Evolutionary conservation across 2,888 invertebrate species (phyloP).

Genomic region (Sinelater perroti): DNA sequence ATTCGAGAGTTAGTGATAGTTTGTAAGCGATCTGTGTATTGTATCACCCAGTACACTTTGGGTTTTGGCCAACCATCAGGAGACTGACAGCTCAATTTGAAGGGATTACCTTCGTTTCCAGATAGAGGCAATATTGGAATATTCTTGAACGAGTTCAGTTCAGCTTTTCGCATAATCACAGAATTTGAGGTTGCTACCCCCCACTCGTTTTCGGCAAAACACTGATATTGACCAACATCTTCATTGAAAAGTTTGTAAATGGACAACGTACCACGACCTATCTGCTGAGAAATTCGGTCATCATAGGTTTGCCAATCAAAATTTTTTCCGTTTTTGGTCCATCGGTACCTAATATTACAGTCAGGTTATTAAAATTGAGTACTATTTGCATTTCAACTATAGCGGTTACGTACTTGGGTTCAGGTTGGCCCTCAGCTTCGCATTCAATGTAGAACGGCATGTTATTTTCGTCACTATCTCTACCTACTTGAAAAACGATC

Average conservation of each 20-base stretch:
- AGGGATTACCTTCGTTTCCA: conserved; percentile 88
- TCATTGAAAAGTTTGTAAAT: conserved; percentile 88
- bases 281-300: conserved; percentile 92
- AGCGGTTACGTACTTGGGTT: conserved; percentile 85
- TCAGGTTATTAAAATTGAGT: background rate
- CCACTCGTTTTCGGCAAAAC: conserved; percentile 93
- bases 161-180: conserved; percentile 93
- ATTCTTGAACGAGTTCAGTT: conserved; percentile 86
- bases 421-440: conserved; percentile 94
- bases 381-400: too few species aligned
- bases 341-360: conserved; percentile 67
- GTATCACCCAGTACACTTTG: conserved; percentile 92
- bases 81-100: conserved; percentile 88
- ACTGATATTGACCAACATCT: conserved; percentile 95
- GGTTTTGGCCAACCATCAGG: conserved; percentile 98
- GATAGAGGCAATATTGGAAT: conserved; percentile 60
- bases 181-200: conserved; percentile 94
- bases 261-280: conserved; percentile 92
- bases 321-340: conserved; percentile 96
- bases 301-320: conserved; percentile 96
- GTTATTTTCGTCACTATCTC: conserved; percentile 76
- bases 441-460: conserved; percentile 96
- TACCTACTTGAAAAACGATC: conserved; percentile 89
- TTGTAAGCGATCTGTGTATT: conserved; percentile 81
- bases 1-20: conserved; percentile 93